Evolutionary conservation across 2,113 vertebrate genomes (phyloP).

Genomic region (Siniperca knerii): DNA sequence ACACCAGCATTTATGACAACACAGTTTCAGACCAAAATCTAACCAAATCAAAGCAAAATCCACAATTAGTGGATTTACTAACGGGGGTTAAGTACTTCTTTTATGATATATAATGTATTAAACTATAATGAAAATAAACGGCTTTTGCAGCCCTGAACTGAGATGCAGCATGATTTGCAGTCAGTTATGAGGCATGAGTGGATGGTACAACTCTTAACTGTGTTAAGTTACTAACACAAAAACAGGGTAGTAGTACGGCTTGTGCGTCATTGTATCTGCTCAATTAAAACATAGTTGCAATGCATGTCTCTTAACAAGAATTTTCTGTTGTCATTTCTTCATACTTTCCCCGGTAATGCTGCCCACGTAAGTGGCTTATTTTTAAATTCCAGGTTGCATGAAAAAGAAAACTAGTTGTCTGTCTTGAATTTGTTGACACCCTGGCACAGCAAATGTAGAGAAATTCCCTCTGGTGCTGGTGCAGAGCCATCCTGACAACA

Average conservation of each 20-base stretch:
- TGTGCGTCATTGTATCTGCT: neutral
- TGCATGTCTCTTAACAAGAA: neutral
- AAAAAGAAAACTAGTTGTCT: neutral
- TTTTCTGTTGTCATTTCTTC: neutral
- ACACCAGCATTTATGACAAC: no score
- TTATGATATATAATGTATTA: neutral
- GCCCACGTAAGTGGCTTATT: neutral
- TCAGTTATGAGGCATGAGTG: neutral
- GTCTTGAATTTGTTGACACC: slow-evolving; percentile 3
- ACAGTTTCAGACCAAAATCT: neutral
- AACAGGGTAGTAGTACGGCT: neutral
- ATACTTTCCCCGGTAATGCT: neutral
- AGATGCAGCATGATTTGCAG: neutral
- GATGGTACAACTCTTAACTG: neutral
- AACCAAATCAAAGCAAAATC: no score
- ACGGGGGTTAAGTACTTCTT: neutral
- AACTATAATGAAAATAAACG: neutral
- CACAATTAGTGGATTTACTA: neutral
- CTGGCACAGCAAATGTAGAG: neutral
- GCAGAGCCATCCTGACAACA: slow-evolving; percentile 19
- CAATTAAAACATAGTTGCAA: neutral
- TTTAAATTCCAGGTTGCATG: neutral
- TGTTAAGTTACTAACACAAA: neutral
- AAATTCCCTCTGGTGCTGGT: neutral
- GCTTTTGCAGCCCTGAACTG: neutral